Evolutionary conservation across 2,888 invertebrate genomes (phyloP).

Genomic region (Synergus itoensis): DNA sequence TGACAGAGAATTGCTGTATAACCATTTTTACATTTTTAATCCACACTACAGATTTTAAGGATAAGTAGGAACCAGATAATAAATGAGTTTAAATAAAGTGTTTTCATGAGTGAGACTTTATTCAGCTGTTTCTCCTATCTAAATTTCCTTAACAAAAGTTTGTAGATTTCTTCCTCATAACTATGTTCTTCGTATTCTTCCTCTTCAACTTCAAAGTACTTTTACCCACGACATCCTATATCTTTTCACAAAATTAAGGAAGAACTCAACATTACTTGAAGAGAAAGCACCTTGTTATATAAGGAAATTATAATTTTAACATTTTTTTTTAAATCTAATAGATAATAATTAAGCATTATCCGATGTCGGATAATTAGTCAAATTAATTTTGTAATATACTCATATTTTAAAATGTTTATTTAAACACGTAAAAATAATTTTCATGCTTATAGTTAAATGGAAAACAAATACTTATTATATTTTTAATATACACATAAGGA

Average conservation of each 20-base stretch:
- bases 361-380: not conserved
- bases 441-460: not conserved
- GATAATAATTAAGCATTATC: not conserved
- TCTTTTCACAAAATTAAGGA: conserved; percentile 47
- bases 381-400: not conserved
- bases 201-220: conserved; percentile 70
- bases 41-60: too few relatives aligned
- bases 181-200: conserved; percentile 65
- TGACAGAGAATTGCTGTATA: too few relatives aligned
- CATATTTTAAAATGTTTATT: conserved; percentile 17
- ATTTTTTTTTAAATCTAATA: too few relatives aligned
- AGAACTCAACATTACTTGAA: not conserved
- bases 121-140: not conserved
- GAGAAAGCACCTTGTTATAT: too few relatives aligned
- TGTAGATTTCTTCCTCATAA: conserved; percentile 63
- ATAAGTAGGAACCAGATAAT: not conserved
- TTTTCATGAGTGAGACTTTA: not conserved
- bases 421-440: not conserved
- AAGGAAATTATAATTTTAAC: too few relatives aligned
- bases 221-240: conserved; percentile 63
- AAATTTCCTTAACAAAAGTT: conserved; percentile 56
- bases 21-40: too few relatives aligned
- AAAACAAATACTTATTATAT: not conserved
- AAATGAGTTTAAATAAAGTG: not conserved
- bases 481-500: not conserved